phyloP scores from a whole-genome alignment of 2,888 invertebrate species.

The Nymphalis polychloros region DNA sequence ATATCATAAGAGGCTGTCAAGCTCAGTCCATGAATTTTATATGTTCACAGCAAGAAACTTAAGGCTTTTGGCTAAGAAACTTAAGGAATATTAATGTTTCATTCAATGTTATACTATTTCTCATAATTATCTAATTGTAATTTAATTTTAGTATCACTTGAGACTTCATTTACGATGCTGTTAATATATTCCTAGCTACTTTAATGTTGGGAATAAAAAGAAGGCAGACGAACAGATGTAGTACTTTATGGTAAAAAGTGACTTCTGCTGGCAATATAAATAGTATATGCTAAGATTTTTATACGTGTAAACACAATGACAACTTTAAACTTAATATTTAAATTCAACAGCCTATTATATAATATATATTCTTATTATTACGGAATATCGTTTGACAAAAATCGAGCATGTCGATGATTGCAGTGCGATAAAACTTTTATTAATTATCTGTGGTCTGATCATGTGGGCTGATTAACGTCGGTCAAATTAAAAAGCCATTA shows the following conservation, averaged over 20 bases:
- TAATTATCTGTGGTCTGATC: conserved; percentile 23
- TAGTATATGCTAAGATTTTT: too few relatives aligned
- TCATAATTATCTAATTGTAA: conserved; percentile 1
- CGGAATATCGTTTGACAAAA: too few relatives aligned
- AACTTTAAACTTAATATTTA: too few relatives aligned
- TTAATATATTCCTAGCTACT: not conserved
- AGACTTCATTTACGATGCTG: not conserved
- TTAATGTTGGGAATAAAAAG: not conserved
- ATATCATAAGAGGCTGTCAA: conserved; percentile 22
- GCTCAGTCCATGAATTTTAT: conserved; percentile 19
- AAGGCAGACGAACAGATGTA: not conserved
- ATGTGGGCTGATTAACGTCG: conserved; percentile 31
- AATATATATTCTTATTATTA: too few relatives aligned
- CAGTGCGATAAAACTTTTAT: conserved; percentile 22
- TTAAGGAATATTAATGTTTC: conserved; percentile 8
- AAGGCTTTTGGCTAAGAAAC: conserved; percentile 1
- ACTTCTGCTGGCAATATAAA: too few relatives aligned
- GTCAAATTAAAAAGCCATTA: conserved; percentile 43
- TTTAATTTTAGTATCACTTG: not conserved
- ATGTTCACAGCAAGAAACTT: conserved; percentile 5
- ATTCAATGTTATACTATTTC: not conserved
- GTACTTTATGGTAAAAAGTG: not conserved
- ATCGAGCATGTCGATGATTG: conserved; percentile 14
- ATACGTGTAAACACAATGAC: too few relatives aligned
- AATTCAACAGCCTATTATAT: too few relatives aligned